Percentiles rank a stretch among this genome's conserved stretches.
These are phyloP conservation scores for Pherbina coryleti DNA, from an alignment of 2,888 invertebrate species.

Conservation along the genomic window DNA sequence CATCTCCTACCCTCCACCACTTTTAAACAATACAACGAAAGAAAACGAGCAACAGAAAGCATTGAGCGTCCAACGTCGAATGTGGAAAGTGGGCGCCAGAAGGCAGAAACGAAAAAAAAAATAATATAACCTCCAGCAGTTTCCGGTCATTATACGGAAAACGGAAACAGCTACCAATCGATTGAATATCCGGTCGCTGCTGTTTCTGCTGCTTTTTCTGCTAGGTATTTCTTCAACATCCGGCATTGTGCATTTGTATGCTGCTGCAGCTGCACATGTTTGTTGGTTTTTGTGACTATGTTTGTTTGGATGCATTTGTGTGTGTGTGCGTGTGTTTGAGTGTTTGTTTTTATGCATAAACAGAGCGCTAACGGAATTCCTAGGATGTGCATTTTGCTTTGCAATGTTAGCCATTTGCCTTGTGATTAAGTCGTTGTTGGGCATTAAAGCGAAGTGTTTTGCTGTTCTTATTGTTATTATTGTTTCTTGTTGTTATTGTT, in stretches of 20 bases:
- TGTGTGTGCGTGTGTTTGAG: conserved; percentile 28
- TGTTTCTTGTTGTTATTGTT: not conserved
- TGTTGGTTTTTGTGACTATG: conserved; percentile 33
- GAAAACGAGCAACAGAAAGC: not conserved
- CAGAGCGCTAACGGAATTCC: not conserved
- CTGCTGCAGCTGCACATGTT: not conserved
- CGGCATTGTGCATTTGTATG: conserved; percentile 7
- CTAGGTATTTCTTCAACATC: not conserved
- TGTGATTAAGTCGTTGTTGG: conserved; percentile 21
- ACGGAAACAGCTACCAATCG: conserved; percentile 70
- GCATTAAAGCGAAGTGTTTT: conserved; percentile 7
- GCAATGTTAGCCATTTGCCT: conserved; percentile 3
- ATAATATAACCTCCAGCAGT: conserved; percentile 56
- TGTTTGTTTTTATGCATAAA: not conserved
- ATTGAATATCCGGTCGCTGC: conserved; percentile 63
- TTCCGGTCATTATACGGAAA: conserved; percentile 67
- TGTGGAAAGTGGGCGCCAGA: not conserved
- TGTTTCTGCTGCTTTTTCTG: conserved; percentile 6
- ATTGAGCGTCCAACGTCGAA: not conserved
- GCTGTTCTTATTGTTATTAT: not conserved
- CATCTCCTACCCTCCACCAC: too few species aligned
- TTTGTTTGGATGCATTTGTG: conserved; percentile 31
- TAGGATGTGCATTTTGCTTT: not conserved
- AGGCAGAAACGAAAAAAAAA: conserved; percentile 23
- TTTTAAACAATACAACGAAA: too few species aligned